Base-by-base conservation (phyloP, 2,888 invertebrate genomes). In the Selenia dentaria region DNA sequence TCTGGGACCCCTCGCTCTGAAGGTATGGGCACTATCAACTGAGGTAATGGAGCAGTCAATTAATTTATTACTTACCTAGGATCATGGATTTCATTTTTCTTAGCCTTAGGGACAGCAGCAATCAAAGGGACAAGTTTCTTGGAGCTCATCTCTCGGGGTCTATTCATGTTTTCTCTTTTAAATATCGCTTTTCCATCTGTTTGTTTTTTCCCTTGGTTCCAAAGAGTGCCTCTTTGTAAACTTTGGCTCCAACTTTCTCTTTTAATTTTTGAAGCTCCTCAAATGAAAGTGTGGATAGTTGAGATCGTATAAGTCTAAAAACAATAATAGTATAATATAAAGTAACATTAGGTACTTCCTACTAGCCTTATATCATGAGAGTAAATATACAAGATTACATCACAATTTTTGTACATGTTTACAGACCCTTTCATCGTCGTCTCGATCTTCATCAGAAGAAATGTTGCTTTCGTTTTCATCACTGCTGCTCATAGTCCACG, bases 181-280 rank as follows among this genome's bases (percentile, higher is more conserved):
- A 93, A 94, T 5, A 85, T 64, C 57, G 75, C 84, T 51, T 72
- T 83, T 3, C 61, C 56, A 12, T 38, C 57, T n/a, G 61, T 54
- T 87, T 58, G 85, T 57, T 29, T 90, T 67, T 92, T 1, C 66
- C 62, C 41, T 77, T 76, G 25, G 77, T 77, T 0, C 95, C 95
- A 72, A 95, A 94, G 6, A 96, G 73, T 0, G 95, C 94, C 74
- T 95, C 94, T 64, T 96, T 96, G 69, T 96, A 97, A 1, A 95
- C 91, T 83, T 96, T 97, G 0, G 94, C 91, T 0, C 97, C 97
- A 11, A 97, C 81, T 73, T 93, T 92, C 54, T 96, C 94, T 73
- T 97, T 96, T 0, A 97, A 75, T 67, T 95, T 94, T 74, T 95
- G 93, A 2, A 97, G 84, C 64, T 97, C 95, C 76, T 96, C 96